Evolutionary conservation across 2,113 vertebrate species (phyloP), one percentile per base, ranked within the genome.

Genomic region (Oryzias curvinotus): DNA sequence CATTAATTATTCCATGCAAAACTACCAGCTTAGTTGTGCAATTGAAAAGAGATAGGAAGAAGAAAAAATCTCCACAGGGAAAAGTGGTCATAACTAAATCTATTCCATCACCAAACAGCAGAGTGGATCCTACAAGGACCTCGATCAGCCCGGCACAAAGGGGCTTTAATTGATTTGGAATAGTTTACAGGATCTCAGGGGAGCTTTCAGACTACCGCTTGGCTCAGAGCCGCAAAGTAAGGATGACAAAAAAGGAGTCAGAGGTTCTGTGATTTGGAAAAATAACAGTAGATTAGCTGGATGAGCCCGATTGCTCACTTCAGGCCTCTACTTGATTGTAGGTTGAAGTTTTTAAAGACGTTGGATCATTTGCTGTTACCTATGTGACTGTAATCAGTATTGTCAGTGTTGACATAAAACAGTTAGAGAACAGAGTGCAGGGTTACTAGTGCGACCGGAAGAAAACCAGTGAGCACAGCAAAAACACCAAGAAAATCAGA

Each of bases 101-200:
- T 59, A 65, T 78, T 23, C 41, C 46, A 63, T 68, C 43, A 48
- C 74, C 5, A 72, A 73, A 63, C 66, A 50, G 43, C 25, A 66
- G 57, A 18, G 44, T 21, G 14, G 30, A 41, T 61, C 25, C 52
- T 49, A 41, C 45, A 57, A 53, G 30, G 54, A 61, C 54, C 60
- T 53, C 44, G 16, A 69, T 60, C 47, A 51, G 36, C n/a, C 54
- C n/a, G 5, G 26, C 21, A 65, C 52, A 68, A 55, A 77, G 68
- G 50, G 73, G 45, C 44, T 41, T 52, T 19, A 46, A 80, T 82
- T 73, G 71, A 77, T 82, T 67, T 61, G 19, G 36, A 69, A 70
- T 42, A 47, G 23, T 69, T 74, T 49, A 23, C 41, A 61, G 43
- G 58, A 68, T 57, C 57, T 36, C 42, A 21, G 30, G 66, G 66